These are phyloP conservation scores for Nothobranchius furzeri DNA, from an alignment of 2,113 vertebrate species.

Conservation along the genomic window DNA sequence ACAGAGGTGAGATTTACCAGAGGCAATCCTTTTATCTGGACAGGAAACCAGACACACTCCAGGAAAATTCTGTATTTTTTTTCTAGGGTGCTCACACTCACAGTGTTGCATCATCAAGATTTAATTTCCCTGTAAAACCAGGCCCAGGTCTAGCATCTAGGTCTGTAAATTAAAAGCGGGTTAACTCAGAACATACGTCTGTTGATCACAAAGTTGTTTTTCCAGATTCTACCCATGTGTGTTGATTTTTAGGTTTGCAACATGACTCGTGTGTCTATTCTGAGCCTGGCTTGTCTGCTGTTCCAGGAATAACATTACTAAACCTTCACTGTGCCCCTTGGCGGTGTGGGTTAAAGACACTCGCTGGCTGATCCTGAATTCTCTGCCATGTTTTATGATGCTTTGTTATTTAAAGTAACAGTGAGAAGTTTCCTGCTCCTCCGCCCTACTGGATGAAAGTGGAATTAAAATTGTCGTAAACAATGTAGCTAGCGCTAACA, in stretches of 20 bases:
- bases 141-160: neutral
- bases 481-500: no score
- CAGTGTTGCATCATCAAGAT: constrained; percentile 2
- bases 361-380: constrained; percentile 9
- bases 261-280: constrained; percentile 71
- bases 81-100: constrained; percentile 2
- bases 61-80: constrained; percentile 33
- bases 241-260: constrained; percentile 65
- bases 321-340: constrained; percentile 22
- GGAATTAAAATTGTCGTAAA: no score
- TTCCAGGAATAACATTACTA: constrained; percentile 38
- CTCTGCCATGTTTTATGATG: neutral
- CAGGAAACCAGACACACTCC: constrained; percentile 48
- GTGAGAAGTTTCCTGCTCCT: no score
- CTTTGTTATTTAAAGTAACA: no score
- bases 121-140: neutral
- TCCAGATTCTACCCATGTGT: neutral
- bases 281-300: constrained; percentile 54
- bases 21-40: constrained; percentile 49
- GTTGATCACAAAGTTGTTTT: no score
- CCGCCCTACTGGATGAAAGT: no score
- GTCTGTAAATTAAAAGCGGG: neutral
- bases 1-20: constrained; percentile 38
- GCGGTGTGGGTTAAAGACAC: constrained; percentile 5
- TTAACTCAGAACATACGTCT: no score